Percentiles rank a stretch among this genome's conserved stretches.
phyloP scores from a whole-genome alignment of 2,888 invertebrate genomes.

The Sarcophaga rosellei region DNA sequence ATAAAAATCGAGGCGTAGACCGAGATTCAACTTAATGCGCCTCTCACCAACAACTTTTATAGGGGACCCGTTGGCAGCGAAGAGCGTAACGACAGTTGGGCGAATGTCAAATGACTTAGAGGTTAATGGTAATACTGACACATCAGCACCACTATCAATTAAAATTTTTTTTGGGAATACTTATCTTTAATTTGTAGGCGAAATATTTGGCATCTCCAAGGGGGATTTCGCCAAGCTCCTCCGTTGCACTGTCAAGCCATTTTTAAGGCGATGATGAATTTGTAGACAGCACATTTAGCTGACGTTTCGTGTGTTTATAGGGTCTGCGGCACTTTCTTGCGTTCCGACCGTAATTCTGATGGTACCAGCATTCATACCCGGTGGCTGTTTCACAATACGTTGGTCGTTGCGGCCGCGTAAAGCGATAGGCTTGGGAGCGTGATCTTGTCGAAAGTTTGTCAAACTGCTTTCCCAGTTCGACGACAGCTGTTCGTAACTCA shows the following conservation, averaged over 20 bases:
- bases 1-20: not conserved
- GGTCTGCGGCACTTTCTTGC: slow-evolving; percentile 44
- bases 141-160: slow-evolving; percentile 12
- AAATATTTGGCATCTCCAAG: slow-evolving; percentile 9
- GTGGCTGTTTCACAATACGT: not conserved
- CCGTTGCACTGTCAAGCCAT: not conserved
- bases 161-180: not conserved
- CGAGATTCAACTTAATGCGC: not conserved
- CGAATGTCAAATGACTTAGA: slow-evolving; percentile 2
- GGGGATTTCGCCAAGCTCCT: not conserved
- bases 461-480: slow-evolving; percentile 25
- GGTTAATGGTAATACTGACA: not conserved
- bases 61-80: slow-evolving; percentile 7
- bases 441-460: slow-evolving; percentile 25
- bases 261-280: not conserved
- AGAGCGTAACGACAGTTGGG: not conserved
- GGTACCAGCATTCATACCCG: slow-evolving; percentile 23
- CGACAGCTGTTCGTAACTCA: too few species aligned
- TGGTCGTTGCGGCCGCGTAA: slow-evolving; percentile 1
- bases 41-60: slow-evolving; percentile 1
- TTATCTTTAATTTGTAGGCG: not conserved
- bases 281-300: not conserved
- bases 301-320: slow-evolving; percentile 12
- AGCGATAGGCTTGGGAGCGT: not conserved
- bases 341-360: slow-evolving; percentile 4